Conservation (phyloP, 2,797 vertebrate genomes). For the Pseudomugil gertrudae region DNA sequence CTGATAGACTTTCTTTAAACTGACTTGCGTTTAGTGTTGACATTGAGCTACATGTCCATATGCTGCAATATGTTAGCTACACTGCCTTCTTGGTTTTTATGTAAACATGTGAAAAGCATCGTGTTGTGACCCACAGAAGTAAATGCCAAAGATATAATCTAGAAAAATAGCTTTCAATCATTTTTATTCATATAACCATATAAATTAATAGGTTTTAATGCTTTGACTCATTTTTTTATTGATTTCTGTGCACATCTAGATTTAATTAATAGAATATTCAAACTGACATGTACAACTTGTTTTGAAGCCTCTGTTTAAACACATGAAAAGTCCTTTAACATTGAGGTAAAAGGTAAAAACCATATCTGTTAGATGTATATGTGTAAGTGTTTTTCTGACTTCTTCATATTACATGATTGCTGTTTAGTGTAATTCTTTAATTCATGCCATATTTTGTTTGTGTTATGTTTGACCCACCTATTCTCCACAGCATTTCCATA, state of each 20-base stretch:
- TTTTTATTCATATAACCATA: slow-evolving; percentile 37
- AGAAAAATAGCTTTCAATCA: slow-evolving; percentile 6
- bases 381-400: no score
- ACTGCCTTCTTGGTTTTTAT: slow-evolving; percentile 35
- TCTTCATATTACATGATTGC: no score
- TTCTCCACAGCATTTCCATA: no score
- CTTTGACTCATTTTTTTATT: slow-evolving; percentile 37
- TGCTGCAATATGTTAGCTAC: slow-evolving; percentile 31
- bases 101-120: slow-evolving; percentile 28
- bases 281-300: slow-evolving; percentile 1
- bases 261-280: slow-evolving; percentile 24
- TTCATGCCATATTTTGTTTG: no score
- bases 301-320: not conserved
- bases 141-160: slow-evolving; percentile 28
- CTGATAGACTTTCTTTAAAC: slow-evolving; percentile 50
- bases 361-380: no score
- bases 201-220: slow-evolving; percentile 18
- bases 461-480: no score
- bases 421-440: no score
- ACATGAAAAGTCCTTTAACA: not conserved
- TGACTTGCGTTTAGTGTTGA: slow-evolving; percentile 54
- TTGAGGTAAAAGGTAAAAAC: no score
- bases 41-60: slow-evolving; percentile 39
- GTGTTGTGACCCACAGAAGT: slow-evolving; percentile 19
- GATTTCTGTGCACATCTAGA: slow-evolving; percentile 13